These are phyloP conservation scores for Chlorops oryzae DNA, from an alignment of 1,140 invertebrate genomes.

Conservation along the genomic window DNA sequence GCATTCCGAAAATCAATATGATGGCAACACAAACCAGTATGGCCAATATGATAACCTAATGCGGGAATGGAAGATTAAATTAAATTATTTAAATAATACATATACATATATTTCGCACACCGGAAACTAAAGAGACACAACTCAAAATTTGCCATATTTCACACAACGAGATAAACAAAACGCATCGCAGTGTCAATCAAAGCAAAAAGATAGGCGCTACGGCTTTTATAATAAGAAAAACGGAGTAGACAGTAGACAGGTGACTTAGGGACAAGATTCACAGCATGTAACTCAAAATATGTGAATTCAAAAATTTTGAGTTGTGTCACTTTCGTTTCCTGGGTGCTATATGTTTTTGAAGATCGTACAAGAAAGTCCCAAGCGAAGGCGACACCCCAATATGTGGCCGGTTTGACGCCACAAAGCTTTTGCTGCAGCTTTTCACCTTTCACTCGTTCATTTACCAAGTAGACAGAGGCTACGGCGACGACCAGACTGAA, in stretches of 20 bases:
- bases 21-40: constrained; percentile 53
- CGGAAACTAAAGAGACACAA: too few species aligned
- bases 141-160: too few species aligned
- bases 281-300: too few species aligned
- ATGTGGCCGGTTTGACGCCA: constrained; percentile 54
- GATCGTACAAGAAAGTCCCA: constrained; percentile 56
- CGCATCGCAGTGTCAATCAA: too few species aligned
- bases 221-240: too few species aligned
- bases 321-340: too few species aligned
- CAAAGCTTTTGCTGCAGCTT: constrained; percentile 59
- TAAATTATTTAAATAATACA: not conserved
- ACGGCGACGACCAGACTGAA: constrained; percentile 57
- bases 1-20: constrained; percentile 56
- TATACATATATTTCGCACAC: too few species aligned
- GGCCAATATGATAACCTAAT: constrained; percentile 52
- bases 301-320: too few species aligned
- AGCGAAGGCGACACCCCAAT: constrained; percentile 55
- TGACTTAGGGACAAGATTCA: too few species aligned
- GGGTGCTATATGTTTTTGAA: not conserved
- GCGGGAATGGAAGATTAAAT: not conserved
- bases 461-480: constrained; percentile 55
- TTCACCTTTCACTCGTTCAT: constrained; percentile 54
- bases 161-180: too few species aligned
- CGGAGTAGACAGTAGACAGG: too few species aligned
- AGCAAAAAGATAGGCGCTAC: too few species aligned